Base-by-base conservation (phyloP, 2,113 vertebrate genomes). In the Trochalopteron elliotii region DNA sequence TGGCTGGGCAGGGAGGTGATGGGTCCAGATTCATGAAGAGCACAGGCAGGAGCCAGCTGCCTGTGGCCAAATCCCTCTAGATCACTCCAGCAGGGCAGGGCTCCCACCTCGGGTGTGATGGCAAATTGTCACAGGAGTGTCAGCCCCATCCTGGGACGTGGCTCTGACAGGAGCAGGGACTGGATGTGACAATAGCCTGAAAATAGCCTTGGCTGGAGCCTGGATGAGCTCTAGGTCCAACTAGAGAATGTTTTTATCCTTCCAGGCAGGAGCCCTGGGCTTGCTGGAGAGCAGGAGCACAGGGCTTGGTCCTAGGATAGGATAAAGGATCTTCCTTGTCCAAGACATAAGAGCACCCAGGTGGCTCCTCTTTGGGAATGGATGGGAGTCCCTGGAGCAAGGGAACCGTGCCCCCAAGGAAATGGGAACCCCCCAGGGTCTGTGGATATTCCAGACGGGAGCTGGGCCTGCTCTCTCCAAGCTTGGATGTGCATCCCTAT, bases 11-110 rank as follows among this genome's bases (percentile, higher is more conserved):
- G 0, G 4, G 83, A 10, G 25, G 3, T 2, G 1, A 7, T 5
- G 23, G 64, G 17, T 83, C 90, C 95, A 95, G 92, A 76, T 91
- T 91, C 78, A 11, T 76, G 57, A 64, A 87, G 87, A 96, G 63
- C 40, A 0, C 17, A 0, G 67, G 82, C 75, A 40, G 71, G 49
- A 92, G 94, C 96, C 96, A 96, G 35, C 68, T 72, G 35, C 47
- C 59, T 4, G 16, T 3, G 3, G 91, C 87, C 95, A 84, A 33
- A 57, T 27, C 89, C 31, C 0, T 59, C 83, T n/a, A 63, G 49
- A 52, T 30, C 1, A 0, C 1, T 3, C 52, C 11, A 14, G 23
- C 7, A 17, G 67, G 31, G 57, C 60, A 57, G 63, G 28, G 52
- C 45, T 85, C 21, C 45, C 1, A 0, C 47, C 79, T 33, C 1